These are phyloP conservation scores for Herpetotheres cachinnans DNA, from an alignment of 2,113 vertebrate species.

Conservation along the genomic window DNA sequence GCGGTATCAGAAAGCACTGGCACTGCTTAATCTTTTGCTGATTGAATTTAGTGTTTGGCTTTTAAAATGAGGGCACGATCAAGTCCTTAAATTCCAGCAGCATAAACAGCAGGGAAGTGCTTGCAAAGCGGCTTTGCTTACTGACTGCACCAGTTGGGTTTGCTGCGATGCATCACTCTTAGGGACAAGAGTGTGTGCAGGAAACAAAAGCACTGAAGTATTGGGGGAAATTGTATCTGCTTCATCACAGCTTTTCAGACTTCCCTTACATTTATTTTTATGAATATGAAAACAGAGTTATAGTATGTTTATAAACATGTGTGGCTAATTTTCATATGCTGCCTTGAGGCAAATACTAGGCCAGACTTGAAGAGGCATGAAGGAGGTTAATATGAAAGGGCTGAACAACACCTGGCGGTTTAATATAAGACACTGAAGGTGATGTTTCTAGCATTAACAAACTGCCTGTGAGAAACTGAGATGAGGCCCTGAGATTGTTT, in stretches of 20 bases:
- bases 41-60: not conserved
- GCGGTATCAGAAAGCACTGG: not conserved
- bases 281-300: not conserved
- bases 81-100: not conserved
- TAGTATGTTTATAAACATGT: not conserved
- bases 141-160: not conserved
- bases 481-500: not conserved
- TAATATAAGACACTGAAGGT: not conserved
- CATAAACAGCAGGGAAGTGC: not conserved
- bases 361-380: not conserved
- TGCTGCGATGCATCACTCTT: accelerated
- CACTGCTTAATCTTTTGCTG: not conserved
- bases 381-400: not conserved
- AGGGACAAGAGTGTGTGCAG: not conserved
- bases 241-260: not conserved
- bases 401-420: not conserved
- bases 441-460: not conserved
- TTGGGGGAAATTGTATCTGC: not conserved
- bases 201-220: not conserved
- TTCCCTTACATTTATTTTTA: not conserved
- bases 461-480: not conserved
- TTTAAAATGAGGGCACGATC: not conserved
- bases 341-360: not conserved
- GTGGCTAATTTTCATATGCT: not conserved
- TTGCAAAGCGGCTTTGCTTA: not conserved